A percentile compares a stretch with the other conserved stretches of the same genome.
phyloP scores from a whole-genome alignment of 2,797 vertebrate species.

The Stomatorhinus walkeri region DNA sequence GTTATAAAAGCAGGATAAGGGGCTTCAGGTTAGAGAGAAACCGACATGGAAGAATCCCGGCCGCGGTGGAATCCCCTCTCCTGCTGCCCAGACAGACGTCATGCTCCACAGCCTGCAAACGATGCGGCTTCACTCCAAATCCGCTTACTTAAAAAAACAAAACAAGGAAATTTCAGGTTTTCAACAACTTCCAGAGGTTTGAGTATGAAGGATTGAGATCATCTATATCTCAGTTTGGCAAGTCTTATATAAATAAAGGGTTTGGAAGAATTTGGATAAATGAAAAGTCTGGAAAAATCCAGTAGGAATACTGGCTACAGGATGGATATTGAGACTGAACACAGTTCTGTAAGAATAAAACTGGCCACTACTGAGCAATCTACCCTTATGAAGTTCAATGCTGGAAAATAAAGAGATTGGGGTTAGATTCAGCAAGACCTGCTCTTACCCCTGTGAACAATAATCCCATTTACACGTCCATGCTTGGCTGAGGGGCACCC shows the following conservation, averaged over 20 bases:
- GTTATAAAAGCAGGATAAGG: background rate
- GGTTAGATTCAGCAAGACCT: slow-evolving; percentile 9
- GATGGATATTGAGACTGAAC: background rate
- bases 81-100: background rate
- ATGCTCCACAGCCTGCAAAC: background rate
- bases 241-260: background rate
- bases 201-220: background rate
- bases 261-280: slow-evolving; percentile 13
- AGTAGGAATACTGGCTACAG: background rate
- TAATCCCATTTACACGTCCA: slow-evolving; percentile 8
- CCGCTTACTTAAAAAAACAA: background rate
- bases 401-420: slow-evolving; percentile 8
- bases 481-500: background rate
- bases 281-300: background rate
- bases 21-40: background rate
- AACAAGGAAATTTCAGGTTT: background rate
- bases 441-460: slow-evolving; percentile 16
- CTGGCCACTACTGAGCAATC: background rate
- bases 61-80: background rate
- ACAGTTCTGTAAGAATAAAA: background rate
- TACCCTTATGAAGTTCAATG: background rate
- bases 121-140: background rate
- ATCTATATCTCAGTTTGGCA: background rate
- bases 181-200: background rate
- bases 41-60: background rate